These are phyloP conservation scores for Argyra leucocephala DNA, from an alignment of 2,888 invertebrate species.

Conservation along the genomic window DNA sequence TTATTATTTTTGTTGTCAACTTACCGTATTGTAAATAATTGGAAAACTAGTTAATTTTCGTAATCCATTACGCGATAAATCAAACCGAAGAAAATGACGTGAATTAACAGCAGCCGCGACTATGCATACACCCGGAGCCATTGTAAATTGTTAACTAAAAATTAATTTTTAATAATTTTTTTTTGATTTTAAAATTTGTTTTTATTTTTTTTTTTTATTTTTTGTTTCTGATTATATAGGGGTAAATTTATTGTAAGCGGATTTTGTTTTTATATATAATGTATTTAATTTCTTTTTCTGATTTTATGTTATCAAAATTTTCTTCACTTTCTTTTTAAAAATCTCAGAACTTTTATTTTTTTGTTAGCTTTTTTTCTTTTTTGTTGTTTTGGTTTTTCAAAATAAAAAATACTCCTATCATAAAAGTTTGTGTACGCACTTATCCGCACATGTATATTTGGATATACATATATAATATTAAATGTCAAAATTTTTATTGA, in stretches of 20 bases:
- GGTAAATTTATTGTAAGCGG: too few relatives aligned
- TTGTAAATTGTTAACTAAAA: neutral
- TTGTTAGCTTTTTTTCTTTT: neutral
- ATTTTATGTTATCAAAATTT: neutral
- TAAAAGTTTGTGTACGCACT: too few relatives aligned
- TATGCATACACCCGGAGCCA: slow-evolving; percentile 3
- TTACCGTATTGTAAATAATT: slow-evolving; percentile 1
- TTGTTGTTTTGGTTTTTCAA: neutral
- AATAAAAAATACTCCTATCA: neutral
- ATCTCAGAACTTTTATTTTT: slow-evolving; percentile 1
- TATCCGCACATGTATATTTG: too few relatives aligned
- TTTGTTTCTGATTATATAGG: too few relatives aligned
- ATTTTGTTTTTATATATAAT: too few relatives aligned
- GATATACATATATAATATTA: too few relatives aligned
- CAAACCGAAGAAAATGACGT: neutral
- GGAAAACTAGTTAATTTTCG: neutral
- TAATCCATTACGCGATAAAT: neutral
- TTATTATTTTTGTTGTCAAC: too few relatives aligned
- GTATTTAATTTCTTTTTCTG: neutral
- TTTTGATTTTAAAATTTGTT: too few relatives aligned
- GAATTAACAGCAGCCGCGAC: neutral
- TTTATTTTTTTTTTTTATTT: too few relatives aligned
- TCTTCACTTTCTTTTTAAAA: neutral
- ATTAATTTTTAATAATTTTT: too few relatives aligned
- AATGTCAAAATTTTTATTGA: too few relatives aligned